Percentiles rank a stretch among this genome's conserved stretches.
Conservation (phyloP, 2,797 vertebrate genomes). For the Pelochelys cantorii region DNA sequence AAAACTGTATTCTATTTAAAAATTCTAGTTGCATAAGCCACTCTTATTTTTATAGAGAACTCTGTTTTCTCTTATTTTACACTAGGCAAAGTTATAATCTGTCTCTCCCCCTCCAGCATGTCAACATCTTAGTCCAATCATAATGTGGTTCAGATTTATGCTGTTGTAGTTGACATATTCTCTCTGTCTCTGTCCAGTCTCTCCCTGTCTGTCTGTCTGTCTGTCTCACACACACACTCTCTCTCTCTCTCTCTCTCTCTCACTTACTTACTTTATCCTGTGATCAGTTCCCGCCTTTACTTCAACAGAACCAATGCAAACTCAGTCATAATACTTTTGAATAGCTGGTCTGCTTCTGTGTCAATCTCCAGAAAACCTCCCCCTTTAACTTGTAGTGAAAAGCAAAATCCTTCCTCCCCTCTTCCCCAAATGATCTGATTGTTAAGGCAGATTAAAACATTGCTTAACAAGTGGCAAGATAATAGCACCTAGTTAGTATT, state of each 20-base stretch:
- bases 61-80: not conserved
- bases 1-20: not conserved
- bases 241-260: not conserved
- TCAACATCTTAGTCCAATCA: not conserved
- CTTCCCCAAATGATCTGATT: not conserved
- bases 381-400: not conserved
- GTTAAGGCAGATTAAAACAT: not conserved
- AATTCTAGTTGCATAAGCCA: not conserved
- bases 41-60: not conserved
- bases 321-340: accelerated
- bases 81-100: not conserved
- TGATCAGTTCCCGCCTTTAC: not conserved
- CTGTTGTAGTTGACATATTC: constrained; percentile 6
- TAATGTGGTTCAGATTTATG: not conserved
- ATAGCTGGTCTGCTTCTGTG: constrained; percentile 4
- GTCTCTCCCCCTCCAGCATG: not conserved
- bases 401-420: not conserved
- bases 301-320: not conserved
- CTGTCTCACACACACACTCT: not conserved
- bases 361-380: constrained; percentile 13
- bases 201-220: too few relatives aligned
- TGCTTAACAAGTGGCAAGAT: not conserved
- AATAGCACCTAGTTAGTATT: constrained; percentile 12
- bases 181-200: too few relatives aligned
- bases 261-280: not conserved